Conservation (phyloP, 2,797 vertebrate species). For the Cirrhinus molitorella region DNA sequence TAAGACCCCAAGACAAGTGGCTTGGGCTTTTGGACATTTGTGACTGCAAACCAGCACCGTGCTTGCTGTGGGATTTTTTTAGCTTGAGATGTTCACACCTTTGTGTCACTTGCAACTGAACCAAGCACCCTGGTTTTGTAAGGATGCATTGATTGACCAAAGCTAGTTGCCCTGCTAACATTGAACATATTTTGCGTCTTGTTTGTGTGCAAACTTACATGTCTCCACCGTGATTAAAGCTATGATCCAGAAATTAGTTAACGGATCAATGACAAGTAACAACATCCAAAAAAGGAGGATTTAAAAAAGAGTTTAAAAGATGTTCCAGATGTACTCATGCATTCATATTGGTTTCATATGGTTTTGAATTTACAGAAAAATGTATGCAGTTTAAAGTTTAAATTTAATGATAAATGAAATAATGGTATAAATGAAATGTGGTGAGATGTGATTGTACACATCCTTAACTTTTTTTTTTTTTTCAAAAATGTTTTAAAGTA, state of each 20-base stretch:
- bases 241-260: neutral
- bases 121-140: constrained; percentile 63
- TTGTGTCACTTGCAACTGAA: constrained; percentile 59
- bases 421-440: neutral
- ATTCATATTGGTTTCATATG: neutral
- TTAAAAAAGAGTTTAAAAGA: neutral
- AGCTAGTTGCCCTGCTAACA: constrained; percentile 59
- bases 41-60: constrained; percentile 46
- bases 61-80: constrained; percentile 50
- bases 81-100: constrained; percentile 49
- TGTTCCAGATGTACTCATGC: neutral
- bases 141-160: constrained; percentile 71
- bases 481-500: neutral
- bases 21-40: constrained; percentile 61
- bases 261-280: neutral
- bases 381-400: neutral
- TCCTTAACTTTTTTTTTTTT: neutral
- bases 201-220: neutral
- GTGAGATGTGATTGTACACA: neutral
- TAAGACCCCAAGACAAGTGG: constrained; percentile 62
- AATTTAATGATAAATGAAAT: too few species aligned
- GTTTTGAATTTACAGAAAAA: neutral
- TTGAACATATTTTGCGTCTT: neutral
- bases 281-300: neutral
- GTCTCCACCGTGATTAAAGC: neutral